Conservation (phyloP, 2,113 vertebrate species). For the Neopipo cinnamomea region DNA sequence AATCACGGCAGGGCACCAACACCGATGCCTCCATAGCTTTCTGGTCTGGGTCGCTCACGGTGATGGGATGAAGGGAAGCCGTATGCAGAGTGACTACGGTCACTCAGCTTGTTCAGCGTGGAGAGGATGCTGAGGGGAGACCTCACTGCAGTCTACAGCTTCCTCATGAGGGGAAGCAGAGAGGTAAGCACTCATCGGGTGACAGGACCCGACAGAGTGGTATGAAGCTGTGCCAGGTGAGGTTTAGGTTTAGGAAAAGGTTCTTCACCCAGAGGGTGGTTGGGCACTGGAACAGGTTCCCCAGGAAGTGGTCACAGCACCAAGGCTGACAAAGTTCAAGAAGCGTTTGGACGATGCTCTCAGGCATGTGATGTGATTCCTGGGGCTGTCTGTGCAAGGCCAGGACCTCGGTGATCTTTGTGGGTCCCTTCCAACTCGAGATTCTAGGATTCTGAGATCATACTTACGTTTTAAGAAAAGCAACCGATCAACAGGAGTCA, state of each 20-base stretch:
- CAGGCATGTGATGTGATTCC: neutral
- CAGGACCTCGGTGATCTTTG: neutral
- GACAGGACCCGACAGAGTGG: rapidly evolving
- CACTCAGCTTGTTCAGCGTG: neutral
- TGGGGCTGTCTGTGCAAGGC: neutral
- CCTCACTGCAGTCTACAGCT: neutral
- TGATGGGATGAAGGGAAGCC: neutral
- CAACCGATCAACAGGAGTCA: constrained; percentile 27
- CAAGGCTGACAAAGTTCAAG: neutral
- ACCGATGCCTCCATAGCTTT: too few species aligned
- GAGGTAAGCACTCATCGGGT: neutral
- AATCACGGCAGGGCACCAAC: neutral
- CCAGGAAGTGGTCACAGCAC: neutral
- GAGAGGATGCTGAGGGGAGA: neutral
- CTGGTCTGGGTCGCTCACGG: neutral
- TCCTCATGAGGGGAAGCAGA: neutral
- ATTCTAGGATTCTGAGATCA: neutral
- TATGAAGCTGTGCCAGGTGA: neutral
- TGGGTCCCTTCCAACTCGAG: neutral
- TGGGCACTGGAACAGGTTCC: neutral
- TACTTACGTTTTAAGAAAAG: constrained; percentile 76
- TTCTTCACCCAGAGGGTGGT: neutral
- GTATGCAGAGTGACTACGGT: neutral
- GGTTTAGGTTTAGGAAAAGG: neutral
- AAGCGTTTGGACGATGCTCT: rapidly evolving